phyloP scores from a whole-genome alignment of 2,888 invertebrate genomes.

The Gandaritis pyraliata region DNA sequence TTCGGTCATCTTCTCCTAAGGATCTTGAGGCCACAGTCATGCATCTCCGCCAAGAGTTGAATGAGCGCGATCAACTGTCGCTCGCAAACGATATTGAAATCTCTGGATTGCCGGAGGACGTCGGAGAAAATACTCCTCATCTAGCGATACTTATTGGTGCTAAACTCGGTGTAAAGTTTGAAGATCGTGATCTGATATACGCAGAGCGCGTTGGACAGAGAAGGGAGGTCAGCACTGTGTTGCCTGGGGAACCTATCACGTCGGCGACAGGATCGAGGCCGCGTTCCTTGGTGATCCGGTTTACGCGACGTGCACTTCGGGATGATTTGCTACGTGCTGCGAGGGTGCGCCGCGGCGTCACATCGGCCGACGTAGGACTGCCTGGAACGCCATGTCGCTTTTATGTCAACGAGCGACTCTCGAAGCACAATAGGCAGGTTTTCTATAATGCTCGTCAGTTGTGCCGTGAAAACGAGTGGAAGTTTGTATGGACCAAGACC shows the following conservation, averaged over 20 bases:
- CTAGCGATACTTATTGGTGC: background rate
- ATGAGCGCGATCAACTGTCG: too few relatives aligned
- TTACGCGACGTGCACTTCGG: background rate
- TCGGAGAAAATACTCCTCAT: background rate
- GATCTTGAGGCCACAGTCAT: background rate
- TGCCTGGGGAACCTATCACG: background rate
- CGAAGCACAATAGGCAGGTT: too few relatives aligned
- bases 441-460: background rate
- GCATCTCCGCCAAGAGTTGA: background rate
- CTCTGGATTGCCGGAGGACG: background rate
- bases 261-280: background rate
- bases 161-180: background rate
- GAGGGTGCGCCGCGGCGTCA: conserved; percentile 3
- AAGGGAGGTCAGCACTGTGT: conserved; percentile 1
- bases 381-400: background rate
- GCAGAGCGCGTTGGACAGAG: conserved; percentile 1
- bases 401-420: conserved; percentile 4
- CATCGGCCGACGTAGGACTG: background rate
- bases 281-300: background rate
- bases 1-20: background rate
- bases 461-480: conserved; percentile 1
- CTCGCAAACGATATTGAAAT: conserved; percentile 4
- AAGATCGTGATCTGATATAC: background rate
- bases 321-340: conserved; percentile 7
- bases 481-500: conserved; percentile 6